Conservation (phyloP, 2,888 invertebrate genomes). For the Rhodophaea formosa region DNA sequence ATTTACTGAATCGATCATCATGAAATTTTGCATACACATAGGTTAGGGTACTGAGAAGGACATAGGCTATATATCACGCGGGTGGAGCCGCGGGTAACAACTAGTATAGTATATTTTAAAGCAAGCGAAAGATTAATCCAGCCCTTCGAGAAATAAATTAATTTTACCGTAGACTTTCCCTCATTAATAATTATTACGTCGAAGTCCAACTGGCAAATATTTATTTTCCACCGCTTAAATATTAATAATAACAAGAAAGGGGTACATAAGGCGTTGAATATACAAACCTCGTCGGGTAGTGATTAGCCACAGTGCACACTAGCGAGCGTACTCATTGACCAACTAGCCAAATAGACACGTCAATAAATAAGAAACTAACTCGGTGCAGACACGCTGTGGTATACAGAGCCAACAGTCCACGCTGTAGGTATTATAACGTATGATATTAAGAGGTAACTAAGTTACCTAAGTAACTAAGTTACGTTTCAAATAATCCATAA, state of each 20-base stretch:
- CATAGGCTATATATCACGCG: too few relatives aligned
- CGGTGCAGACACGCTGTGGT: too few relatives aligned
- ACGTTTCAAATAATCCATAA: too few relatives aligned
- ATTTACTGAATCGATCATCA: too few relatives aligned
- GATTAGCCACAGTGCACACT: conserved; percentile 71
- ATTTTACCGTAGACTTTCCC: not conserved
- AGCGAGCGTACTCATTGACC: conserved; percentile 24
- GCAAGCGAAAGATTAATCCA: not conserved
- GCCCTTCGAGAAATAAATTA: not conserved
- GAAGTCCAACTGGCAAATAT: conserved; percentile 15
- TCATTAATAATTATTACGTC: conserved; percentile 17
- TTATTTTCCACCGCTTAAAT: conserved; percentile 22
- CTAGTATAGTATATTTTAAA: too few relatives aligned
- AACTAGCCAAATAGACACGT: not conserved
- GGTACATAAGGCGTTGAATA: conserved; percentile 59
- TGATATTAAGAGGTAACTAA: too few relatives aligned
- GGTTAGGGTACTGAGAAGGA: too few relatives aligned
- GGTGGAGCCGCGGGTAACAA: too few relatives aligned
- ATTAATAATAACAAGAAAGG: conserved; percentile 56
- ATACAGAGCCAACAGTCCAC: too few relatives aligned
- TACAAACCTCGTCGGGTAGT: conserved; percentile 60
- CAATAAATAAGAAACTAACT: not conserved
- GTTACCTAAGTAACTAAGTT: too few relatives aligned
- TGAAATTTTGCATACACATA: too few relatives aligned
- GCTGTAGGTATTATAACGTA: too few relatives aligned